Base-by-base conservation (phyloP, 92 coral and sea anemone species). In the Phenganax subtilis region DNA sequence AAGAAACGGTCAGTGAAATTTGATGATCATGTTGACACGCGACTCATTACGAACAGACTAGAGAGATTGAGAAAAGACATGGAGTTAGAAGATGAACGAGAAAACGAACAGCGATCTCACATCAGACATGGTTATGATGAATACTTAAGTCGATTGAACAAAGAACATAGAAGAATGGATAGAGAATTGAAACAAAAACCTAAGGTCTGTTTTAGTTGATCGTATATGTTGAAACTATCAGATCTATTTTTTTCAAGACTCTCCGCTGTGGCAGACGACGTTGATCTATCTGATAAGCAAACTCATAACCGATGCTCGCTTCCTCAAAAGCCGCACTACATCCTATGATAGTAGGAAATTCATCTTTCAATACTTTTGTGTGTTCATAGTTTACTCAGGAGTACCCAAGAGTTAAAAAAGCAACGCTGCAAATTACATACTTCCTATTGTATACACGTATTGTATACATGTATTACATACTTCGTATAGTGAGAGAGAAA, bases 41-140 rank as follows among this genome's bases (percentile, higher is more conserved):
- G 92, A 66, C 96, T 96, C 12, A 91, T 94, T 31, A 91, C 94
- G 10, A 93, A 92, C 77, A 80, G 96, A 86, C 86, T 94, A 84
- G 98, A 94, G 57, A 86, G 97, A 71, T 83, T 94, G 55, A 88
- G 94, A 55, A 88, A 87, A 17, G 91, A 90, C 28, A 84, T 94
- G 85, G 90, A 94, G 28, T 86, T 85, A 9, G 96, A 92, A 51
- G 89, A 89, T 15, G 86, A 89, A 62, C 91, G 90, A 57, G 87
- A 94, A 85, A 87, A 89, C 82, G 89, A 85, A 72, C 51, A 73
- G 30, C n/a, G 83, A 63, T 14, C 29, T 16, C 16, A 51, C 14
- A 51, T 79, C 3, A 63, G 53, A 51, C 51, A 54, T n/a, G 57
- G 74, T 57, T 79, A 79, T 79, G 44, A 52, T 16, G 74, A 74